A percentile compares a stretch with the other conserved stretches of the same genome.
phyloP scores from a whole-genome alignment of 2,797 vertebrate species.

The Triplophysa yarkandensis region DNA sequence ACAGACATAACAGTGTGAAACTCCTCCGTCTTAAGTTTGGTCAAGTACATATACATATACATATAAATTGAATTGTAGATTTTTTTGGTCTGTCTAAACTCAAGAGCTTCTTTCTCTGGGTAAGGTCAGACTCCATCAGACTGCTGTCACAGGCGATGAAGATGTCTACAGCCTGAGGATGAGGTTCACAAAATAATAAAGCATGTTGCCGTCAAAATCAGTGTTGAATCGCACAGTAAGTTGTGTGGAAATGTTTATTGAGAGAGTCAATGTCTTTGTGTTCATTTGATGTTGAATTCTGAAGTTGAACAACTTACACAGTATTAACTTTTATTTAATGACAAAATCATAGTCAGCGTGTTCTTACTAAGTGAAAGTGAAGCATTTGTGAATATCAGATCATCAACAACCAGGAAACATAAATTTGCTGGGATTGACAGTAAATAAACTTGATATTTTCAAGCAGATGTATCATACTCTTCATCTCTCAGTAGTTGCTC shows the following conservation, averaged over 20 bases:
- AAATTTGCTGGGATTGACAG: no score
- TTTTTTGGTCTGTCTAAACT: slow-evolving; percentile 26
- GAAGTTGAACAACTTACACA: neutral
- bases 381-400: no score
- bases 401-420: no score
- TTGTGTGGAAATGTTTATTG: neutral
- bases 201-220: neutral
- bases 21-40: no score
- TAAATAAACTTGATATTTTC: no score
- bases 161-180: neutral
- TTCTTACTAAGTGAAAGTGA: no score
- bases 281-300: neutral
- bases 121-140: neutral
- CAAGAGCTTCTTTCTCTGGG: neutral
- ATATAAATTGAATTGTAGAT: neutral
- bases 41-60: neutral
- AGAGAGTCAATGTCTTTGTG: neutral
- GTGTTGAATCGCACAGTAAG: neutral
- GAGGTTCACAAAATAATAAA: neutral
- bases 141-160: neutral
- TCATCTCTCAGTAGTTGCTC: no score
- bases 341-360: neutral
- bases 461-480: no score
- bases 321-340: neutral
- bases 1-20: no score